phyloP scores from a whole-genome alignment of 2,888 invertebrate species.

The Nemotelus pantherinus region DNA sequence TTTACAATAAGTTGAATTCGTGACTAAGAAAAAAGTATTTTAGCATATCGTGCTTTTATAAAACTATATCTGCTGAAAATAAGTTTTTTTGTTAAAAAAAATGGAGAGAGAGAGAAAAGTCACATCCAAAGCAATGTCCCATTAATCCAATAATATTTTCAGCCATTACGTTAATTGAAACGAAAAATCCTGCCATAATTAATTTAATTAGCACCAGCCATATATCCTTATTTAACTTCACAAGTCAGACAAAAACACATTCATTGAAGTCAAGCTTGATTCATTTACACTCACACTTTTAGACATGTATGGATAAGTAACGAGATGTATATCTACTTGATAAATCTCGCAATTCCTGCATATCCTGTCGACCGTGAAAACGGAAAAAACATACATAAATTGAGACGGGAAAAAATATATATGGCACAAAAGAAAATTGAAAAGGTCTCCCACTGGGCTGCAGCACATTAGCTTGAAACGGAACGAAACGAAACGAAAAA shows the following conservation, averaged over 20 bases:
- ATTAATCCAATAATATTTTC: no score
- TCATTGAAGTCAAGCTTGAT: slow-evolving; percentile 11
- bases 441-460: slow-evolving; percentile 11
- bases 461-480: neutral
- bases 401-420: neutral
- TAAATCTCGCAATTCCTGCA: no score
- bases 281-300: neutral
- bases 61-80: no score
- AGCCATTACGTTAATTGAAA: slow-evolving; percentile 1
- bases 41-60: neutral
- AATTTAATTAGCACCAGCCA: neutral
- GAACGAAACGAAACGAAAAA: neutral
- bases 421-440: slow-evolving; percentile 1
- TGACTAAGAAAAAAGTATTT: neutral
- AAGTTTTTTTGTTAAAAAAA: no score
- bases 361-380: neutral
- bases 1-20: neutral
- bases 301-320: no score
- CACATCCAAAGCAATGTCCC: no score
- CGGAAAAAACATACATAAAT: neutral
- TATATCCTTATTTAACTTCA: neutral
- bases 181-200: neutral
- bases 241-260: neutral
- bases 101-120: no score
- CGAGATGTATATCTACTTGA: no score